These are phyloP conservation scores for Protosalanx chinensis DNA, from an alignment of 2,797 vertebrate genomes.

Conservation along the genomic window DNA sequence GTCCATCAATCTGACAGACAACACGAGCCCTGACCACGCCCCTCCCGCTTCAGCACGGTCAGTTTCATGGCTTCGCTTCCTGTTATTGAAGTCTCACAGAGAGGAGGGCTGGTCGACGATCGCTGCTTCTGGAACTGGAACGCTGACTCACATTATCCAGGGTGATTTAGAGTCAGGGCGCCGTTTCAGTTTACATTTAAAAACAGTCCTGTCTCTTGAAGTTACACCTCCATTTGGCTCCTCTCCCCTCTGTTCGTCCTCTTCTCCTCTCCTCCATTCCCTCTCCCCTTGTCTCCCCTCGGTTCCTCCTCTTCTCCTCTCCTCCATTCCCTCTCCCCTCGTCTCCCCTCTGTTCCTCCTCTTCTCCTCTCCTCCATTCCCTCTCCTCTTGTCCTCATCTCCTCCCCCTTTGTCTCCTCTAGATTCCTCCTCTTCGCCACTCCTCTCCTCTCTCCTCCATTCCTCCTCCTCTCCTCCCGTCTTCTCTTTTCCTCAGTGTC, in stretches of 20 bases:
- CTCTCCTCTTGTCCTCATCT: constrained; percentile 2
- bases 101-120: not conserved
- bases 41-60: not conserved
- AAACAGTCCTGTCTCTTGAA: not conserved
- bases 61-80: not conserved
- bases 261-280: not conserved
- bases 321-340: not conserved
- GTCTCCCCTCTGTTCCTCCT: not conserved
- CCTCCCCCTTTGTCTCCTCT: not conserved
- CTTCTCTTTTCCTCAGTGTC: not conserved
- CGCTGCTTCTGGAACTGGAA: not conserved
- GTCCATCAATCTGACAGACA: not conserved
- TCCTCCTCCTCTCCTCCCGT: not conserved
- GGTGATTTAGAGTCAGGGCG: not conserved
- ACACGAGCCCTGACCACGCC: not conserved
- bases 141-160: not conserved
- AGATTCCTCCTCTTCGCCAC: not conserved
- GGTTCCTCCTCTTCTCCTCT: not conserved
- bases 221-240: too few relatives aligned
- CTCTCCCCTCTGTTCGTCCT: not conserved
- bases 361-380: not conserved
- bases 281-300: not conserved
- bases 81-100: not conserved
- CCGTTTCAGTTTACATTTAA: not conserved
- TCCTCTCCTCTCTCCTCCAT: not conserved